A percentile compares a stretch with the other conserved stretches of the same genome.
These are phyloP conservation scores for Chiroxiphia lanceolata DNA, from an alignment of 2,797 vertebrate genomes.

Conservation along the genomic window DNA sequence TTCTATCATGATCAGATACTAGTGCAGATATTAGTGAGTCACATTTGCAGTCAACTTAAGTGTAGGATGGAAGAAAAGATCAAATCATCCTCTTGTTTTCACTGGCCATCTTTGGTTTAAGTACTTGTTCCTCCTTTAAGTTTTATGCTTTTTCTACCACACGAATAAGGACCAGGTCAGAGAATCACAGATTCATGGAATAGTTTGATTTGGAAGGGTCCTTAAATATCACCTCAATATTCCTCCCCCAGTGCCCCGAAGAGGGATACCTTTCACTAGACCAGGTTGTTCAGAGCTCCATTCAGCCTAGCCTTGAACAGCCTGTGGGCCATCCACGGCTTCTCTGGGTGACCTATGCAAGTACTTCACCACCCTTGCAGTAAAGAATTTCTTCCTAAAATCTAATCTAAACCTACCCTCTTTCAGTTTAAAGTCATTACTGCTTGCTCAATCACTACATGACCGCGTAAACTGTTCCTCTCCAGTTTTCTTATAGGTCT, in stretches of 20 bases:
- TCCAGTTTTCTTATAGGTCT: not conserved
- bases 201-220: not conserved
- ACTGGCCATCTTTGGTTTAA: not conserved
- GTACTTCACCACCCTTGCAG: rapidly evolving
- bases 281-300: not conserved
- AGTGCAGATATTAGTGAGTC: not conserved
- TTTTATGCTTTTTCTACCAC: not conserved
- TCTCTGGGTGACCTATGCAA: not conserved
- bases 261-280: not conserved
- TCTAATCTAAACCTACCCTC: not conserved
- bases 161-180: not conserved
- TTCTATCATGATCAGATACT: not conserved
- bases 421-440: not conserved
- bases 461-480: not conserved
- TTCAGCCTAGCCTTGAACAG: not conserved
- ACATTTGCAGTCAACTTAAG: not conserved
- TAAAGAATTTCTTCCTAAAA: not conserved
- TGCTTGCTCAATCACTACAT: not conserved
- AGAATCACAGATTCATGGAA: not conserved
- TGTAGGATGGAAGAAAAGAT: not conserved
- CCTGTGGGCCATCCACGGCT: not conserved
- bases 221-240: not conserved
- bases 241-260: not conserved
- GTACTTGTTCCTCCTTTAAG: not conserved
- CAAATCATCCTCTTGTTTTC: not conserved